Conservation (phyloP, 1,140 invertebrate genomes). For the Achroia grisella region DNA sequence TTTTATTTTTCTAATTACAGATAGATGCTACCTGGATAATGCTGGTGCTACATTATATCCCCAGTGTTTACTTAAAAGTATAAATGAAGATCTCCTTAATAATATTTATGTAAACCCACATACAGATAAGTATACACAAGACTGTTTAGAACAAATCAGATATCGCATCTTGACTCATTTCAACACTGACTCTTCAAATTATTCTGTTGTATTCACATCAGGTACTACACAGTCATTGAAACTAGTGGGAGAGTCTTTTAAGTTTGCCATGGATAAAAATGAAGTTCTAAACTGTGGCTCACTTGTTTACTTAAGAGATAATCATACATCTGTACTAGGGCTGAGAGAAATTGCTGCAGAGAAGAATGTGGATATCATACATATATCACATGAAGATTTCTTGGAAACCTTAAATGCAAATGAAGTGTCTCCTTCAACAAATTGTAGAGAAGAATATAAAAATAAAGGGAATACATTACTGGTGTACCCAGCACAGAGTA, state of each 20-base stretch:
- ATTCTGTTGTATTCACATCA: constrained; percentile 92
- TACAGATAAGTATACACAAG: constrained; percentile 83
- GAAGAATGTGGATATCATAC: constrained; percentile 69
- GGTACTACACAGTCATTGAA: constrained; percentile 91
- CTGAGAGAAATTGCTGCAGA: constrained; percentile 82
- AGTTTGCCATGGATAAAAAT: constrained; percentile 62
- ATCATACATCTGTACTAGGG: constrained; percentile 96
- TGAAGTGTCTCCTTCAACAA: constrained; percentile 16
- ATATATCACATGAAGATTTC: constrained; percentile 72
- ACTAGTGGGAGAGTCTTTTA: constrained; percentile 88
- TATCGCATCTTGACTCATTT: constrained; percentile 89
- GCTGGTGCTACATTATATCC: constrained; percentile 91
- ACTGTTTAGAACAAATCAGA: constrained; percentile 87
- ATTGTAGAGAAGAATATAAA: constrained; percentile 13
- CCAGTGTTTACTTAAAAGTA: constrained; percentile 79
- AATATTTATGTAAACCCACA: constrained; percentile 94
- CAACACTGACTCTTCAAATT: constrained; percentile 85
- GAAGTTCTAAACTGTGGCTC: constrained; percentile 63
- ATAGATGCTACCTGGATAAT: constrained; percentile 91
- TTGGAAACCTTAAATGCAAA: constrained; percentile 51
- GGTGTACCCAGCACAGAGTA: constrained; percentile 93
- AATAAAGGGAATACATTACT: constrained; percentile 78
- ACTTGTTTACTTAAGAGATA: constrained; percentile 91
- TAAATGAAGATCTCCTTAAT: constrained; percentile 78
- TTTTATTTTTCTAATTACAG: constrained; percentile 67